phyloP scores from a whole-genome alignment of 2,113 vertebrate genomes.

The Microcebus jonahi region DNA sequence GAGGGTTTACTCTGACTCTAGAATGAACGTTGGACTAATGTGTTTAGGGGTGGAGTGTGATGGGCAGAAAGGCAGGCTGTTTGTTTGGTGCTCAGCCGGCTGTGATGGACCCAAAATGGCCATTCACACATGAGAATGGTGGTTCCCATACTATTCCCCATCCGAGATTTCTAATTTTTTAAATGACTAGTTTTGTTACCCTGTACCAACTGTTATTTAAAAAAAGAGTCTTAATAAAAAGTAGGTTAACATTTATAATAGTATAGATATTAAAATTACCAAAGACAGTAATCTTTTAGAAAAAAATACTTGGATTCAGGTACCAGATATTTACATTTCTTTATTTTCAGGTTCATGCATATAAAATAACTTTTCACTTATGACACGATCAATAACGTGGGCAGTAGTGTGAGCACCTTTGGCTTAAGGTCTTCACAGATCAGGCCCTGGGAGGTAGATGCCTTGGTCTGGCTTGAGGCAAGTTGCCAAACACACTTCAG shows the following conservation, averaged over 20 bases:
- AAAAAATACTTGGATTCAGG: background rate
- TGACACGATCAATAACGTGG: background rate
- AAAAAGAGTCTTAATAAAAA: background rate
- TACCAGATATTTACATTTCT: background rate
- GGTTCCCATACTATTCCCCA: background rate
- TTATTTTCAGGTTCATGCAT: background rate
- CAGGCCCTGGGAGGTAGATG: background rate
- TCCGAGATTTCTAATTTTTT: background rate
- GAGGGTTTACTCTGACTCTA: background rate
- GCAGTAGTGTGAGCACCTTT: background rate
- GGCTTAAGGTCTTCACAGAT: background rate
- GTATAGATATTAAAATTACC: slow-evolving; percentile 7
- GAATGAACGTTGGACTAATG: background rate
- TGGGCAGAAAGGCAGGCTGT: background rate
- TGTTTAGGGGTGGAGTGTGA: background rate
- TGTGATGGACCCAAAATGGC: background rate
- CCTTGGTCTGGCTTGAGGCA: background rate
- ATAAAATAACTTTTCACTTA: background rate
- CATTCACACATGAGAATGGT: too few relatives aligned
- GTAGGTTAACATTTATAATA: background rate
- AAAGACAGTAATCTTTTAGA: background rate
- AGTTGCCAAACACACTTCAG: background rate
- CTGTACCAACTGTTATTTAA: background rate
- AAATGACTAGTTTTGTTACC: background rate
- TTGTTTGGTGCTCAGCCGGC: accelerated